Evolutionary conservation across 2,113 vertebrate species (phyloP), one percentile per base, ranked within the genome.

Genomic region (Phylloscopus trochiloides): DNA sequence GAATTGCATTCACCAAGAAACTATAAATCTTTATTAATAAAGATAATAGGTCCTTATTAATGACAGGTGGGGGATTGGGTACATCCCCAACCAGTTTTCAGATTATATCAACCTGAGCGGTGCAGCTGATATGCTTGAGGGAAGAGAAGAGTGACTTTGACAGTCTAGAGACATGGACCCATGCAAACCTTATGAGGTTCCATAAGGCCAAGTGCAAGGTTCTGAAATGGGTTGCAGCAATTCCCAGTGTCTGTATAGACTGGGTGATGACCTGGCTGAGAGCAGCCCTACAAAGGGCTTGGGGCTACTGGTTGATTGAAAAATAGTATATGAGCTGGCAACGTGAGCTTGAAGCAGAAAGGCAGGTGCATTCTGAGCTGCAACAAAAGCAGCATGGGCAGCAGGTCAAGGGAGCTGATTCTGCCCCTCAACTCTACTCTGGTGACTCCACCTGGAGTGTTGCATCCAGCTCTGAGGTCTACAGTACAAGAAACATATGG

Each of bases 381-480:
- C 28, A 32, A 29, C 4, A 63, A 68, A 77, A 63, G 17, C 21
- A 63, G 14, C 0, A 0, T 3, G 18, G 6, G 2, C 17, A 50
- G 34, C 31, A 63, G 15, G 12, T 26, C 2, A 6, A 77, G 50
- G 12, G 13, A 70, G 2, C 5, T 19, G 25, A 51, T 40, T 70
- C 25, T 73, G 1, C 10, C 1, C 1, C 12, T 50, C 24, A 55
- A 12, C 14, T 28, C 15, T 1, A 6, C n/a, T 28, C 16, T 54
- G 6, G 18, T 63, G 24, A 59, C 8, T 42, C 14, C 7, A 17
- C 2, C 8, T 73, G 21, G 9, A 17, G 5, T 51, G 43, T 10
- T 66, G 9, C n/a, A 32, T 28, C 28, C 18, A 50, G 9, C 5
- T 57, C 36, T 83, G 20, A 17, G 15, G 13, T 55, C 17, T 14